phyloP scores from a whole-genome alignment of 2,888 invertebrate genomes.

The Apamea crenata region DNA sequence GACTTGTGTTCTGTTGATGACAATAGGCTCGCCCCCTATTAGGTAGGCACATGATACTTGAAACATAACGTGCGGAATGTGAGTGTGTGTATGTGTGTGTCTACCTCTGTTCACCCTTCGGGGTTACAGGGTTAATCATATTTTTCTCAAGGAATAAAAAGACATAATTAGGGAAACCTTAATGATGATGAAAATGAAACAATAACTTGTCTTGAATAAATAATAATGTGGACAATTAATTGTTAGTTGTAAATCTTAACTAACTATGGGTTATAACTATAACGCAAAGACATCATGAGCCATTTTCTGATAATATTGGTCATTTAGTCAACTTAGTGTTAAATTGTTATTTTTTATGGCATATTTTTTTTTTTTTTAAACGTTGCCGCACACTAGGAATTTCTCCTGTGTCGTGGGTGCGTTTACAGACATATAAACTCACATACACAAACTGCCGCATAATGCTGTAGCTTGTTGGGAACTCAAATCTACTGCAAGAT shows the following conservation, averaged over 20 bases:
- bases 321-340: not conserved
- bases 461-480: not conserved
- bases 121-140: not conserved
- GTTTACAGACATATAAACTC: too few species aligned
- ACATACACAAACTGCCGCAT: too few species aligned
- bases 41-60: not conserved
- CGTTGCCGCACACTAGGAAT: too few species aligned
- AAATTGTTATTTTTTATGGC: not conserved
- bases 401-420: too few species aligned
- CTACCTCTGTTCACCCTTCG: not conserved
- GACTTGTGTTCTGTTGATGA: not conserved
- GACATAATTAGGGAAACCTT: not conserved
- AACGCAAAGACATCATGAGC: not conserved
- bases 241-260: slow-evolving; percentile 9
- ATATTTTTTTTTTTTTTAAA: too few species aligned
- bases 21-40: not conserved
- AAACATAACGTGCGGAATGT: not conserved
- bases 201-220: not conserved
- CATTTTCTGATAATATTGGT: not conserved
- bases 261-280: not conserved
- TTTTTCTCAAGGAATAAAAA: not conserved
- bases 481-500: not conserved
- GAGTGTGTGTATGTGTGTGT: too few species aligned
- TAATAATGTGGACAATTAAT: slow-evolving; percentile 25
- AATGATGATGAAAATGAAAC: not conserved